Percentiles rank a stretch among this genome's conserved stretches.
These are phyloP conservation scores for Himalopsyche japonica DNA, from an alignment of 2,888 invertebrate genomes.

Conservation along the genomic window DNA sequence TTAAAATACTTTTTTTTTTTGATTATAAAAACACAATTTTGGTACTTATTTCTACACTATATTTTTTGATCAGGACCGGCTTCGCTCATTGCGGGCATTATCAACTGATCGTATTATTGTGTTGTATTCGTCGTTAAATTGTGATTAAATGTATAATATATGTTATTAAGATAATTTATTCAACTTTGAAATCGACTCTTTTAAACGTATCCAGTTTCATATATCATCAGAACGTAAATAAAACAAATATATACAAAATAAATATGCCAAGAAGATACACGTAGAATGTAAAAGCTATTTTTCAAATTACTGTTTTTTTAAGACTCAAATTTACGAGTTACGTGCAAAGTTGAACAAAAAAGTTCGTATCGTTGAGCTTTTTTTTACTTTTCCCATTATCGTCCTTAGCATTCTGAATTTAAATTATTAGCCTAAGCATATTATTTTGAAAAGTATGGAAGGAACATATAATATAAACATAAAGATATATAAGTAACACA, in stretches of 20 bases:
- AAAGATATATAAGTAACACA: neutral
- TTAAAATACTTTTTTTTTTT: too few species aligned
- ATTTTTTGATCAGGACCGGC: too few species aligned
- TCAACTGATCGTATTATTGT: too few species aligned
- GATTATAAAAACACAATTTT: too few species aligned
- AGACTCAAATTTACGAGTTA: neutral
- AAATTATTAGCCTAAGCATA: neutral
- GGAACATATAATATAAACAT: neutral
- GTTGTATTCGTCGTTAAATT: too few species aligned
- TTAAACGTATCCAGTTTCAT: too few species aligned
- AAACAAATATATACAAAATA: neutral
- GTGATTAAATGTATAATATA: too few species aligned
- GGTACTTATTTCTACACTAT: too few species aligned
- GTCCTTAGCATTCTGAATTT: neutral
- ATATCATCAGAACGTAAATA: neutral
- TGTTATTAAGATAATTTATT: too few species aligned
- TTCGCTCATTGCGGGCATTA: too few species aligned
- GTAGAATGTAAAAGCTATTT: neutral
- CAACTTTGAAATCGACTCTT: too few species aligned
- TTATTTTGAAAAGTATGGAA: neutral
- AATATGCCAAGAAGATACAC: neutral
- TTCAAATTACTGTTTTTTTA: neutral
- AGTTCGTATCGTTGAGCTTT: neutral
- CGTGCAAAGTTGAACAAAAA: neutral
- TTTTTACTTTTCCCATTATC: neutral